Evolutionary conservation across 2,113 vertebrate genomes (phyloP).

Genomic region (Phocoena phocoena): DNA sequence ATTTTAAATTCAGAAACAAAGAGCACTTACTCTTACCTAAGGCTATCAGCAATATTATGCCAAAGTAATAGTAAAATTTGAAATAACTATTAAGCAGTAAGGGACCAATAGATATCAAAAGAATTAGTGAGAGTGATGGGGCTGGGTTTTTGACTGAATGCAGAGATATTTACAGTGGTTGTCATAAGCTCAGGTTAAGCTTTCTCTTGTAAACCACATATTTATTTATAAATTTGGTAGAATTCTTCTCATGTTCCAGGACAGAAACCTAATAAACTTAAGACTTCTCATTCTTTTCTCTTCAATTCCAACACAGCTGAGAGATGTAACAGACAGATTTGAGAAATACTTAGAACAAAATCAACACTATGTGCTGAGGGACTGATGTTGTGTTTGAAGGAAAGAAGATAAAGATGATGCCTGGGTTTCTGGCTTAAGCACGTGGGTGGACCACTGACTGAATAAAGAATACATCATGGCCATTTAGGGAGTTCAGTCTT

Average conservation of each 20-base stretch:
- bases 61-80: not conserved
- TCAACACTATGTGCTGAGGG: not conserved
- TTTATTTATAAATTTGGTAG: not conserved
- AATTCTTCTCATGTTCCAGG: not conserved
- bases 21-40: not conserved
- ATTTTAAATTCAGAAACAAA: constrained; percentile 26
- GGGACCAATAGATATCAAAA: not conserved
- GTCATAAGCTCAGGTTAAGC: not conserved
- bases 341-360: not conserved
- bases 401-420: not conserved
- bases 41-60: not conserved
- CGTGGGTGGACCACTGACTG: not conserved
- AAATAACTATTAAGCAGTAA: not conserved
- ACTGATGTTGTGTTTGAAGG: not conserved
- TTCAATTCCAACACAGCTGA: not conserved
- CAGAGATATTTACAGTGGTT: not conserved
- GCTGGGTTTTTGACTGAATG: not conserved
- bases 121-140: not conserved
- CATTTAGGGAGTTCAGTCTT: not conserved
- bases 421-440: not conserved
- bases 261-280: not conserved
- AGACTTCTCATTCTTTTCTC: not conserved
- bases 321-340: not conserved
- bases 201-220: not conserved
- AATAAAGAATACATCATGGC: not conserved